Percentiles rank a stretch among this genome's conserved stretches.
These are phyloP conservation scores for Eupithecia exiguata DNA, from an alignment of 2,888 invertebrate genomes.

Conservation along the genomic window DNA sequence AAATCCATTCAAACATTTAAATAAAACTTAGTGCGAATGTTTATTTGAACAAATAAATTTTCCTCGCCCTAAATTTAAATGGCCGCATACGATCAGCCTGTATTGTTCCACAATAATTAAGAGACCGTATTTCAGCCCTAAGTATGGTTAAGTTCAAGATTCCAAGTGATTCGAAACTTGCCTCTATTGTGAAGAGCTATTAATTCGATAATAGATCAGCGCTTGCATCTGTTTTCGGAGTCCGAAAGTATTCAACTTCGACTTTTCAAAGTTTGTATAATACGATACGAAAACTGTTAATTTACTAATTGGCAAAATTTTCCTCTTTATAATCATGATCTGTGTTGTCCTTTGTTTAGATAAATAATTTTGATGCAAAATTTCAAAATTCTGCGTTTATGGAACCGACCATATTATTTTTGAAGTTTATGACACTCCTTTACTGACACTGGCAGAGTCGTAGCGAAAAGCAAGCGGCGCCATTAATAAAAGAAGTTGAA, in stretches of 20 bases:
- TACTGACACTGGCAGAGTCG: too few species aligned
- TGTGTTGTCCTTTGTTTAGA: too few species aligned
- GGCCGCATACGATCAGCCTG: conserved; percentile 23
- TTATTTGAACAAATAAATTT: not conserved
- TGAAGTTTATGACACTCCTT: too few species aligned
- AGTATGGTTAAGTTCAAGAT: conserved; percentile 40
- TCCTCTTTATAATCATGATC: too few species aligned
- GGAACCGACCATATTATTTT: too few species aligned
- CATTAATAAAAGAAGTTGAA: too few species aligned
- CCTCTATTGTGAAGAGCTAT: conserved; percentile 41
- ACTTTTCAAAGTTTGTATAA: not conserved
- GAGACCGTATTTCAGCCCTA: conserved; percentile 32
- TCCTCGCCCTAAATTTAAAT: conserved; percentile 4
- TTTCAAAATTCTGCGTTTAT: too few species aligned
- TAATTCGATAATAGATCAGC: conserved; percentile 32
- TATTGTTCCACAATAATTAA: conserved; percentile 37
- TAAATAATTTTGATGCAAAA: too few species aligned
- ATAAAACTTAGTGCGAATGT: not conserved
- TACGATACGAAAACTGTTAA: not conserved
- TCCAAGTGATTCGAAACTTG: conserved; percentile 45
- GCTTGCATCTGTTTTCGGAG: conserved; percentile 16
- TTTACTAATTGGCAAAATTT: not conserved
- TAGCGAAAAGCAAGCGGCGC: too few species aligned
- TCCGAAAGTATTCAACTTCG: conserved; percentile 11
- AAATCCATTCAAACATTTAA: not conserved